phyloP scores from a whole-genome alignment of 2,888 invertebrate genomes.

The Amphimallon solstitiale region DNA sequence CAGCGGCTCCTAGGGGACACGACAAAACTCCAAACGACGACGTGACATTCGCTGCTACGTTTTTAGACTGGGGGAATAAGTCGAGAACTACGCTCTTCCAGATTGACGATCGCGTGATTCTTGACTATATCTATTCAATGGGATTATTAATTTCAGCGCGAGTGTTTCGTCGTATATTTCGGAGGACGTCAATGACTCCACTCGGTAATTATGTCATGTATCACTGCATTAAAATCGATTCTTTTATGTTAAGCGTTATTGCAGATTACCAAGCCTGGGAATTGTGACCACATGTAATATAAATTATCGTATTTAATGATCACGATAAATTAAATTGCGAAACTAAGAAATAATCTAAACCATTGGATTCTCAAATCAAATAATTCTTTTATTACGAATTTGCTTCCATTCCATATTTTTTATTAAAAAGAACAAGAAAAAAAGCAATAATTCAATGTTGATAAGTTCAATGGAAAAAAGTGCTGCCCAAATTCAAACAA shows the following conservation, averaged over 20 bases:
- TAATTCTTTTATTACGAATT: too few relatives aligned
- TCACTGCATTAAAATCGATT: slow-evolving; percentile 24
- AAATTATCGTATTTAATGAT: too few relatives aligned
- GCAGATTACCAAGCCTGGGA: not conserved
- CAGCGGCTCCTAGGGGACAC: slow-evolving; percentile 40
- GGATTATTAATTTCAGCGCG: slow-evolving; percentile 28
- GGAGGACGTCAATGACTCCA: slow-evolving; percentile 27
- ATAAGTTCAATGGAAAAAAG: too few relatives aligned
- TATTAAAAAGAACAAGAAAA: too few relatives aligned
- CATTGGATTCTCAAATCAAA: too few relatives aligned
- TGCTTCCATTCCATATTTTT: too few relatives aligned
- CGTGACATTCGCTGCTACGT: slow-evolving; percentile 24
- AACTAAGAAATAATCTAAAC: too few relatives aligned
- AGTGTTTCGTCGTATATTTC: slow-evolving; percentile 12
- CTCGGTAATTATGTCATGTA: slow-evolving; percentile 28
- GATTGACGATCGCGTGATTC: slow-evolving; percentile 37
- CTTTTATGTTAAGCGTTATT: slow-evolving; percentile 23
- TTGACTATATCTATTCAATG: slow-evolving; percentile 22
- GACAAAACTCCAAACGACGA: slow-evolving; percentile 9
- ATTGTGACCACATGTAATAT: too few relatives aligned
- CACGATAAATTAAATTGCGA: too few relatives aligned
- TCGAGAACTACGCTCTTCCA: slow-evolving; percentile 21
- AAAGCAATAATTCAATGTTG: too few relatives aligned
- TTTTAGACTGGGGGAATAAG: slow-evolving; percentile 20
- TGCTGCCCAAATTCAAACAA: too few relatives aligned